Percentiles rank a stretch among this genome's conserved stretches.
These are phyloP conservation scores for Babyrousa celebensis DNA, from an alignment of 2,797 vertebrate genomes.

Conservation along the genomic window DNA sequence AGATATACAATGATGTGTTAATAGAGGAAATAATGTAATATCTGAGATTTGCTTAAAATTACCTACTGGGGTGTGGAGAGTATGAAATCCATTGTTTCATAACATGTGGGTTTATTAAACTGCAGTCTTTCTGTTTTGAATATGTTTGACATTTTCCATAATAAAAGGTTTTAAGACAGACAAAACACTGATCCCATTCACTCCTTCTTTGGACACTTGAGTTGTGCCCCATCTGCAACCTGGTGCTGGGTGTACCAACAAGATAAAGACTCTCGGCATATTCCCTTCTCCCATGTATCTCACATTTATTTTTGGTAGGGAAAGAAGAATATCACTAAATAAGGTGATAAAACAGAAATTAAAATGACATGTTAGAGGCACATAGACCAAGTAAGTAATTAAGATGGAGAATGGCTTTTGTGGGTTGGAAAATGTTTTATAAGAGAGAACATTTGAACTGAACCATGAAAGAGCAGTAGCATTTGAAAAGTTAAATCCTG, in stretches of 20 bases:
- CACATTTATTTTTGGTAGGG: neutral
- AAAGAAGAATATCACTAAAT: slow-evolving; percentile 4
- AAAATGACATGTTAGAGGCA: neutral
- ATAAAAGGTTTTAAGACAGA: slow-evolving; percentile 28
- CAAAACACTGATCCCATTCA: no score
- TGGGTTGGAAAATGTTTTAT: neutral
- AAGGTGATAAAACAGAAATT: slow-evolving; percentile 3
- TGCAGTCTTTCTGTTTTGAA: neutral
- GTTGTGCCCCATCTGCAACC: neutral
- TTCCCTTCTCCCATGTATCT: neutral
- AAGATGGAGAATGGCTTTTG: neutral
- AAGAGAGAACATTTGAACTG: neutral
- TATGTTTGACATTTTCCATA: slow-evolving; percentile 9
- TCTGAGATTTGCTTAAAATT: slow-evolving; percentile 48
- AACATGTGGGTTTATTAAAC: neutral
- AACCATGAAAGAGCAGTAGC: neutral
- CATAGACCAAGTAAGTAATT: neutral
- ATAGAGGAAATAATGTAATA: neutral
- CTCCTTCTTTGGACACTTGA: neutral
- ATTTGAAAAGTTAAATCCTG: neutral
- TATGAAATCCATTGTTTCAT: neutral
- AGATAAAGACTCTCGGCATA: neutral
- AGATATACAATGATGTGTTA: neutral
- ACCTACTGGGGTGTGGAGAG: neutral
- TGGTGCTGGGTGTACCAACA: neutral